Percentiles rank a stretch among this genome's conserved stretches.
Conservation (phyloP, 2,113 vertebrate species). For the Crotophaga sulcirostris region DNA sequence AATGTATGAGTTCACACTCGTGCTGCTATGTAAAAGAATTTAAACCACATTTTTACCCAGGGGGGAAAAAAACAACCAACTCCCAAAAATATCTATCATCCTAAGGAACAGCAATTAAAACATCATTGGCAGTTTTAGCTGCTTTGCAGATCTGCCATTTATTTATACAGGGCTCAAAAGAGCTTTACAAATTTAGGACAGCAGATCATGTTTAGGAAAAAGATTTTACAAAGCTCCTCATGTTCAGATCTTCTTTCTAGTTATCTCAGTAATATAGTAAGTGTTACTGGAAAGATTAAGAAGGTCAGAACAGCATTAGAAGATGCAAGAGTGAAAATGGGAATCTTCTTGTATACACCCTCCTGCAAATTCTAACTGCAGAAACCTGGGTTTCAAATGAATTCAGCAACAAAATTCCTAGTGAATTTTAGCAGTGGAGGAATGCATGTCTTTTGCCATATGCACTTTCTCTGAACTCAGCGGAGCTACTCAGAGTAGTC, state of each 20-base stretch:
- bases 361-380: background rate
- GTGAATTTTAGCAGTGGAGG: background rate
- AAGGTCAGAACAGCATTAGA: background rate
- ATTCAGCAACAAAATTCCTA: background rate
- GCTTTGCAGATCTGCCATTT: background rate
- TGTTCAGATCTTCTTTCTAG: background rate
- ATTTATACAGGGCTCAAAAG: background rate
- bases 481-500: background rate
- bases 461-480: background rate
- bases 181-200: background rate
- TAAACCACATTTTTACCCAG: background rate
- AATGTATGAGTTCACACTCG: background rate
- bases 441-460: background rate
- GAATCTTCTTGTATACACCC: background rate
- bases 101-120: background rate
- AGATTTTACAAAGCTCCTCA: slow-evolving; percentile 9
- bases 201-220: background rate
- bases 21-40: background rate
- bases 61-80: background rate
- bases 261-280: background rate
- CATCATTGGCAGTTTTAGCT: background rate
- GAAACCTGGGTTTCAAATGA: background rate
- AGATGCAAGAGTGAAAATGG: background rate
- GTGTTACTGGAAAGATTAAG: background rate
- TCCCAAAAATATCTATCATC: background rate